Base-by-base conservation (phyloP, 2,113 vertebrate species). In the Tympanuchus pallidicinctus region DNA sequence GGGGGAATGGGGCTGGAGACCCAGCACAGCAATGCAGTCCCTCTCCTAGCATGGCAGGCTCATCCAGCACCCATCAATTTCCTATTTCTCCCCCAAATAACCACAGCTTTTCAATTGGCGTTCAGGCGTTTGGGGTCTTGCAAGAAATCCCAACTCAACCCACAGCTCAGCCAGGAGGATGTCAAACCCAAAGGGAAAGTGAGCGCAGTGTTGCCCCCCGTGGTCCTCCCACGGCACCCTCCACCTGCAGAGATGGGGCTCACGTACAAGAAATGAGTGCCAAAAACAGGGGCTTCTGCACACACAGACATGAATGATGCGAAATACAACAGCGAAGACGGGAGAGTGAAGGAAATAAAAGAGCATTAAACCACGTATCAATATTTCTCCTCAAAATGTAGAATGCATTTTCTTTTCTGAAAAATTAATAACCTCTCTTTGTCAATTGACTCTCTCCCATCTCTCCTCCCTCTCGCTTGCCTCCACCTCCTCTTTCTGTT, bases 331-430 rank as follows among this genome's bases (percentile, higher is more conserved):
- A 36, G 75, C 67, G 7, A 27, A 11, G 78, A 56, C 56, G 27
- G 22, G 76, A 88, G 70, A 28, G 86, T 2, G 15, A 28, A 22
- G 76, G 72, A 89, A 92, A 91, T 76, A 81, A 73, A 83, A 52
- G 45, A 79, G 14, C 89, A 64, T 95, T 94, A 96, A 96, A 94
- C 20, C 89, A 86, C 21, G 10, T 96, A 94, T 97, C 93, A 97
- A 73, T 85, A 92, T 95, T 97, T 89, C 96, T 95, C 89, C 85
- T 91, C 78, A 94, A 96, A 97, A 95, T 47, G 82, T 52, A 89
- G 88, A 97, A 95, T 65, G 75, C 77, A 61, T 95, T 97, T 97
- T 97, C 85, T 97, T 97, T 93, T 89, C 96, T 97, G 94, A 96
- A 96, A 97, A 97, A 98, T 94, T 63, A 97, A 97, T 96, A 90